Evolutionary conservation across 2,888 invertebrate species (phyloP), one percentile per base, ranked within the genome.

Genomic region (Chouioia cunea): DNA sequence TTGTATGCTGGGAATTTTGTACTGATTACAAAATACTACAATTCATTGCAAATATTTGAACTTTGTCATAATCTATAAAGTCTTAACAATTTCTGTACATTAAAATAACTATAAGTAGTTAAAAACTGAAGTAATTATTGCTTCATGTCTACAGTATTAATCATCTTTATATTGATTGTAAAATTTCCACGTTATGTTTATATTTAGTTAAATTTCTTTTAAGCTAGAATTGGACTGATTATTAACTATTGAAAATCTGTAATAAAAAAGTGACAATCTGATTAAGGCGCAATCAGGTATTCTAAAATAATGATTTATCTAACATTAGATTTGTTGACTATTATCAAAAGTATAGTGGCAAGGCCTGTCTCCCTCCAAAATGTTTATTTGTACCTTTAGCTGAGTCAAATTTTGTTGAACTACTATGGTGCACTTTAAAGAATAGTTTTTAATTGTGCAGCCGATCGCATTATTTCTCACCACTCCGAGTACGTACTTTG

Each of bases 311-410:
- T 36, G 10, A 36, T 36, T 36, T 36, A 36, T 36, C 36, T 36
- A 10, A 36, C 36, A 6, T 12, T 10, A 36, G 36, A 50, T 68
- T n/a, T 57, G 18, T 23, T 54, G n/a, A 62, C 44, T 23, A 48
- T 44, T 36, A 44, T n/a, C 27, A 52, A 57, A 44, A 20, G 18
- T 64, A 47, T 36, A 18, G 27, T 44, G 47, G 44, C 16, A 20
- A 43, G 23, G 46, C 54, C 50, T 14, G 22, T 62, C 70, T 70
- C 65, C 70, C 65, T 66, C 65, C 70, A 71, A 71, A 71, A 66
- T 66, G 63, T 71, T 71, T 62, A 66, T 43, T 66, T 53, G 47
- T 2, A 6, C 56, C 50, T 58, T 62, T 62, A 71, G 50, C 67
- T 60, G 47, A 10, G 23, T 1, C 14, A 36, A 69, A 46, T 57